Evolutionary conservation across 2,888 invertebrate species (phyloP), one percentile per base, ranked within the genome.

Genomic region (Trissolcus japonicus): DNA sequence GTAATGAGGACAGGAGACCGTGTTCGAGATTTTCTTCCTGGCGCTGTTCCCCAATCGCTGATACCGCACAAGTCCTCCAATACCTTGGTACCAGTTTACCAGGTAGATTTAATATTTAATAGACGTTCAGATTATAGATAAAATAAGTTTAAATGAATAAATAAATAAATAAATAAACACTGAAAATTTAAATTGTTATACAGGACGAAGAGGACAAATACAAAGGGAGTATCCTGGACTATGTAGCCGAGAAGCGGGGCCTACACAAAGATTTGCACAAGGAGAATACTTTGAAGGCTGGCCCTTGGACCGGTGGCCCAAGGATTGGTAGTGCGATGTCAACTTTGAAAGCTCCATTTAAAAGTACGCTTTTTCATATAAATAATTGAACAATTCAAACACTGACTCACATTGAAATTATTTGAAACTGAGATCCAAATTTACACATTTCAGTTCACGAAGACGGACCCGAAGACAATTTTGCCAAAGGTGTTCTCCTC

Each of bases 211-310:
- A 75, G 1, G 65, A 81, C 16, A 82, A 82, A 11, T 76, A 51
- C 21, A 76, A 65, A 81, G 85, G 86, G 69, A 92, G 92, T 80
- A 91, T 93, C 80, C 88, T 93, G 68, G 91, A 91, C 77, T 90
- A 91, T 35, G 91, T 91, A 14, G 91, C 91, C 9, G 89, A 91
- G 71, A 91, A 90, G 68, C 90, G 90, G 76, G 85, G 88, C n/a
- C 40, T 76, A 21, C 71, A 66, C 11, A 76, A 71, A 61, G 76
- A 76, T 50, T 84, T 90, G 21, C 91, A 91, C 77, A 92, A 94
- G 85, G 95, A 95, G 87, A 95, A 95, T 87, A 90, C 91, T 1
- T 90, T 93, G 78, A 93, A 94, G 84, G 91, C 95, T 1, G 93
- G 94, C 1, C 92, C 92, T 3, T 95, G 95, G 95, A 92, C 91